A percentile compares a stretch with the other conserved stretches of the same genome.
Evolutionary conservation across 23 tunicate species (phyloP).

Genomic region (Ascidia mentula): DNA sequence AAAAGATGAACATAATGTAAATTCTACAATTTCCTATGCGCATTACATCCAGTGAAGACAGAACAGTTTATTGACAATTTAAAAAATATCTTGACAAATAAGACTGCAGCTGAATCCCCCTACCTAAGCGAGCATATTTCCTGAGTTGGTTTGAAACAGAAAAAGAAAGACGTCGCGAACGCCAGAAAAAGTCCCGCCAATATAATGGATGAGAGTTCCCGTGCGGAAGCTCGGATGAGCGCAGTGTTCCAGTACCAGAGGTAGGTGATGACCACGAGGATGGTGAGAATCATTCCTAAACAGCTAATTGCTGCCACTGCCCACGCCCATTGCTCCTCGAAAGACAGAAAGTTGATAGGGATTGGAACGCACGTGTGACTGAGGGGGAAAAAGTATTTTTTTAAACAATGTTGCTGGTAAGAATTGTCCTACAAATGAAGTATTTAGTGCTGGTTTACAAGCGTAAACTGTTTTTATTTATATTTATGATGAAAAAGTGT

Average conservation of each 20-base stretch:
- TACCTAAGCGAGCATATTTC: conserved; percentile 36
- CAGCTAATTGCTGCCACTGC: conserved; percentile 30
- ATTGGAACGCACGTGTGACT: conserved; percentile 27
- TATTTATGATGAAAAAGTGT: no score
- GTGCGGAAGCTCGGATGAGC: conserved; percentile 71
- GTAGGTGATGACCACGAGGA: conserved; percentile 25
- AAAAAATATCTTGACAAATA: no score
- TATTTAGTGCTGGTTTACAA: no score
- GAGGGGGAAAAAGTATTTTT: neutral
- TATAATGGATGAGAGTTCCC: conserved; percentile 46
- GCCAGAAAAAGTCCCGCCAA: conserved; percentile 36
- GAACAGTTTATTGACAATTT: no score
- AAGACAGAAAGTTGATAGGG: conserved; percentile 30
- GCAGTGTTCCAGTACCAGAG: conserved; percentile 43
- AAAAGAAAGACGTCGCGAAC: conserved; percentile 41
- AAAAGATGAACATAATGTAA: no score
- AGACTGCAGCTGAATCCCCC: no score
- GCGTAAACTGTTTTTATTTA: no score
- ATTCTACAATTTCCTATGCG: no score
- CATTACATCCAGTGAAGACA: no score
- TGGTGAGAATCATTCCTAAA: conserved; percentile 34
- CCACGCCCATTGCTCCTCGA: conserved; percentile 44
- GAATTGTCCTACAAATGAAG: no score
- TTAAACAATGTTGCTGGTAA: no score
- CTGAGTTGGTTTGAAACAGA: conserved; percentile 42